Evolutionary conservation across 1,140 invertebrate genomes (phyloP).

Genomic region (Magallana ariakensis): DNA sequence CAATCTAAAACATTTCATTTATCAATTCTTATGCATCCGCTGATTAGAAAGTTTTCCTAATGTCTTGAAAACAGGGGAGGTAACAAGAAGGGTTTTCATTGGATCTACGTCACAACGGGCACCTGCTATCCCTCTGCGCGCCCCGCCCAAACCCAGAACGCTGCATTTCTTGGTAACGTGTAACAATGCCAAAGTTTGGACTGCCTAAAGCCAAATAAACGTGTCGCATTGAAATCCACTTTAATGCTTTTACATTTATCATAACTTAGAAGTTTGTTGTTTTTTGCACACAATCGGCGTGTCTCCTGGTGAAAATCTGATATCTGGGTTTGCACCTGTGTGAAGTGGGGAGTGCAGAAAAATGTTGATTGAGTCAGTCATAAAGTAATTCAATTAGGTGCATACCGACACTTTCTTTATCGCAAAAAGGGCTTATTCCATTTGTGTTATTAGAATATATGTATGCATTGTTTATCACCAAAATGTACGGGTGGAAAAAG

Average conservation of each 20-base stretch:
- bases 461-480: too few species aligned
- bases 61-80: not conserved
- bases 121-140: not conserved
- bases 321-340: slow-evolving; percentile 19
- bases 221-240: slow-evolving; percentile 14
- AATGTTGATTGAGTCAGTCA: slow-evolving; percentile 9
- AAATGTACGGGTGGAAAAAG: too few species aligned
- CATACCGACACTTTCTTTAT: not conserved
- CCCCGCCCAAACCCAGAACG: not conserved
- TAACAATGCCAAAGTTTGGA: slow-evolving; percentile 3
- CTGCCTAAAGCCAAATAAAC: not conserved
- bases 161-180: slow-evolving; percentile 5
- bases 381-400: not conserved
- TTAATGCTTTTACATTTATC: slow-evolving; percentile 31
- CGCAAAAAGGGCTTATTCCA: too few species aligned
- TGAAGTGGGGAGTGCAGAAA: not conserved
- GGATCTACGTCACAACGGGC: not conserved
- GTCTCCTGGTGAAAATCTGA: not conserved
- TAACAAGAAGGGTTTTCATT: not conserved
- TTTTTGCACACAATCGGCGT: not conserved
- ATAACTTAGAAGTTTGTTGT: not conserved
- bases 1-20: slow-evolving; percentile 13
- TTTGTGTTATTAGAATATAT: too few species aligned
- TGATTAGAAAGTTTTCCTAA: not conserved
- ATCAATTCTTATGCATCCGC: not conserved